Evolutionary conservation across 2,797 vertebrate genomes (phyloP), one percentile per base, ranked within the genome.

Genomic region (Rhincodon typus): DNA sequence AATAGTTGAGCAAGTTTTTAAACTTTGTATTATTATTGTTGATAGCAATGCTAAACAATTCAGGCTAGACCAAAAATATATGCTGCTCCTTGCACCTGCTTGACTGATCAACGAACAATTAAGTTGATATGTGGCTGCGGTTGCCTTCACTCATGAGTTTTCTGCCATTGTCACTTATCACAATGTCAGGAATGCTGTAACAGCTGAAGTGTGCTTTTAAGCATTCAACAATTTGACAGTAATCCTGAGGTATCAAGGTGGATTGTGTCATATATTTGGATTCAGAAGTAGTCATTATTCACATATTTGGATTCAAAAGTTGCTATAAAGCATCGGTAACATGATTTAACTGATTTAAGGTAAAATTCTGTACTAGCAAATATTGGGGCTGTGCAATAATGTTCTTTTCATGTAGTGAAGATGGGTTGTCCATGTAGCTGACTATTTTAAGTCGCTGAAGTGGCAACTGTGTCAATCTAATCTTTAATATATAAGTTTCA

Each of bases 11-110:
- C 97, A 97, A 96, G 96, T 96, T 97, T 98, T 97, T 97, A 96
- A 79, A 97, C 96, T 97, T 97, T 96, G 96, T 98, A 97, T 98
- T 97, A 97, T 69, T 94, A 94, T 95, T 95, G 23, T 74, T 98
- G 97, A 97, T 97, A 97, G 96, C 97, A 97, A 97, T 97, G 97
- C 97, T 98, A 96, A 82, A 95, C 97, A 97, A 97, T 97, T 97
- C 97, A 97, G 95, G 98, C 97, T 97, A 98, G 97, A 98, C 98
- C 98, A 98, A 98, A 99, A 98, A 98, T 96, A 96, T 96, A 96
- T 96, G 97, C 97, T 96, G 95, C 97, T 97, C 97, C 96, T 96
- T 95, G 96, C 96, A 96, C 96, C 97, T 96, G 96, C 96, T 96
- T 96, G 97, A 96, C 95, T 82, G 96, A 96, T 96, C 91, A 66